Percentiles rank a stretch among this genome's conserved stretches.
These are phyloP conservation scores for Ochropleura leucogaster DNA, from an alignment of 2,888 invertebrate species.

Conservation along the genomic window DNA sequence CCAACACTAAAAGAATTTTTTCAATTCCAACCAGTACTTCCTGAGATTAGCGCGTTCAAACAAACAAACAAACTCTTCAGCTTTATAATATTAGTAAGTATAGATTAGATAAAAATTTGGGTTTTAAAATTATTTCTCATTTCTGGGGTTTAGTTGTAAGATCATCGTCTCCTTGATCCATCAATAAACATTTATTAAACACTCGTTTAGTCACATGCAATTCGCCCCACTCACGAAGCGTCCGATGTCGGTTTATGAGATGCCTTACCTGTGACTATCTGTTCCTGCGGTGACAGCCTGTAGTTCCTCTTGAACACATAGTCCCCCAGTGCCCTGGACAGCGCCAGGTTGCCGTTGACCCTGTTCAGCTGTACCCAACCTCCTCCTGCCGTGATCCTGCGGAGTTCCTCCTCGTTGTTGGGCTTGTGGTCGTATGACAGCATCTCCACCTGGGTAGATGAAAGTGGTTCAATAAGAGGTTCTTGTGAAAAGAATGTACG, in stretches of 20 bases:
- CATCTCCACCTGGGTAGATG: constrained; percentile 88
- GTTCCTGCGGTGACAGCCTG: constrained; percentile 96
- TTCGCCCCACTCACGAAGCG: not conserved
- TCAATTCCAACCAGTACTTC: no score
- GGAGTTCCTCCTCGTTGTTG: constrained; percentile 95
- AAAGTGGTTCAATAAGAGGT: not conserved
- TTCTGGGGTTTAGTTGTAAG: no score
- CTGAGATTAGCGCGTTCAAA: no score
- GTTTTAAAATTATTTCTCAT: no score
- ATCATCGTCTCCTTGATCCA: no score
- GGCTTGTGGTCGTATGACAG: constrained; percentile 99
- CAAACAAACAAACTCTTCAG: no score
- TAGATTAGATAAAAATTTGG: no score
- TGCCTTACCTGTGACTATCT: constrained; percentile 97
- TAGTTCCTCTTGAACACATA: constrained; percentile 98
- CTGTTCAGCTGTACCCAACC: constrained; percentile 99
- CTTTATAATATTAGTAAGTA: no score
- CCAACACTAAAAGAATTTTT: no score
- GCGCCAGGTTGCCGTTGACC: constrained; percentile 99
- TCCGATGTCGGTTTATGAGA: not conserved
- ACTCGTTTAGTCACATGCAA: no score
- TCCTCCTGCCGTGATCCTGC: constrained; percentile 97
- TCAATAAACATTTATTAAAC: no score
- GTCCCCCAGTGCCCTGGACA: constrained; percentile 99
- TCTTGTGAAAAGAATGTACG: not conserved